Conservation (phyloP, 2,888 invertebrate genomes). For the Penaeus monodon region DNA sequence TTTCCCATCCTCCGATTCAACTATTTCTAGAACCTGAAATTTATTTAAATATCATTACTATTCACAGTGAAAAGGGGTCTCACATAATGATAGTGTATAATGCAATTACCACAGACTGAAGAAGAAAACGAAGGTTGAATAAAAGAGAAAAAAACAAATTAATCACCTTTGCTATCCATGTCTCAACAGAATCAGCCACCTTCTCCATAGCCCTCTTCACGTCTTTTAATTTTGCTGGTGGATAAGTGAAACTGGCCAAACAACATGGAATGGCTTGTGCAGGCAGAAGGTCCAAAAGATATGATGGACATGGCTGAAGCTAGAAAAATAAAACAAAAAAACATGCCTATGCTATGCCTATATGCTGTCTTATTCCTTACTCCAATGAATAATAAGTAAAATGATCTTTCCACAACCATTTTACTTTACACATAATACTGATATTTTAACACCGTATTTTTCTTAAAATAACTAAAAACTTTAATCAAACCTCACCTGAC, state of each 20-base stretch:
- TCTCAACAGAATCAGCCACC: background rate
- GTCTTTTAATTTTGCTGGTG: background rate
- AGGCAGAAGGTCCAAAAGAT: background rate
- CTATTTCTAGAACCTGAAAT: constrained; percentile 2
- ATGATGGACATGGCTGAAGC: constrained; percentile 20
- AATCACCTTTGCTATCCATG: constrained; percentile 28
- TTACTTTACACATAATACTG: background rate
- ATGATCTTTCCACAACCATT: background rate
- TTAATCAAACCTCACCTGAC: background rate
- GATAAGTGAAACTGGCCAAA: constrained; percentile 5
- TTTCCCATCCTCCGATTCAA: background rate
- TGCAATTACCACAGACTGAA: background rate
- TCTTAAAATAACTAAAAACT: background rate
- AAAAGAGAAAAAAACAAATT: background rate
- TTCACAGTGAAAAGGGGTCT: too few species aligned
- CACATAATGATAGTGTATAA: too few species aligned
- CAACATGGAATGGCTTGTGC: constrained; percentile 25
- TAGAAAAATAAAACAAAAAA: background rate
- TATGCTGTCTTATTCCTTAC: background rate
- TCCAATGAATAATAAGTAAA: background rate
- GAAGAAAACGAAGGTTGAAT: background rate
- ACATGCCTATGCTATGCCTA: background rate
- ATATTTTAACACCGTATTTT: background rate
- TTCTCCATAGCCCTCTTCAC: constrained; percentile 2
- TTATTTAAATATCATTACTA: too few species aligned